phyloP scores from a whole-genome alignment of 2,888 invertebrate genomes.

The Danaus chrysippus region DNA sequence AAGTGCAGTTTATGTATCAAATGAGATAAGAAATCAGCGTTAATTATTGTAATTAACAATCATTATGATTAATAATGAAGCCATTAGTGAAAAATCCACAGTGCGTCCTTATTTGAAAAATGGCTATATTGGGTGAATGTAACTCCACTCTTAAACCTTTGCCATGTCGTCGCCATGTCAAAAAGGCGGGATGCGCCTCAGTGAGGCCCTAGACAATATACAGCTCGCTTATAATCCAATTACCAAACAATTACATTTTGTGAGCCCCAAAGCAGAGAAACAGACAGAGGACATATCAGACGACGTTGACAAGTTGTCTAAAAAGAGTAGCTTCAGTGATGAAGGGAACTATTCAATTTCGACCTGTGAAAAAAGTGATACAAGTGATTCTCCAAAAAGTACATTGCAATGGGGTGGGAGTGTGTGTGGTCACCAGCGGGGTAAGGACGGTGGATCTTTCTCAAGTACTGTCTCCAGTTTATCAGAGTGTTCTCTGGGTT shows the following conservation, averaged over 20 bases:
- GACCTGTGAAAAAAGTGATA: constrained; percentile 74
- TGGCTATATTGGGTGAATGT: constrained; percentile 49
- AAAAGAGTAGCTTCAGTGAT: constrained; percentile 76
- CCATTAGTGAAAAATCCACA: constrained; percentile 19
- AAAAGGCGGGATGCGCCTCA: constrained; percentile 80
- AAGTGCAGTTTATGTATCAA: constrained; percentile 28
- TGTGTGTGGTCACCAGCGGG: constrained; percentile 73
- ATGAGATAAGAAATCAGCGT: constrained; percentile 24
- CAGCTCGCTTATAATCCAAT: constrained; percentile 86
- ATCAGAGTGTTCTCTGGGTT: constrained; percentile 84
- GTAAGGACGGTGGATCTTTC: constrained; percentile 81
- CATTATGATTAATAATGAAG: constrained; percentile 25
- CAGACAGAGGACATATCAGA: constrained; percentile 51
- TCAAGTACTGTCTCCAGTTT: constrained; percentile 85
- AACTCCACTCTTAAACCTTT: constrained; percentile 41
- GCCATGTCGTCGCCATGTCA: constrained; percentile 68
- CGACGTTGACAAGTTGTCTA: constrained; percentile 68
- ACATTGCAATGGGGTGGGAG: constrained; percentile 72
- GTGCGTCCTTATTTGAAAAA: constrained; percentile 36
- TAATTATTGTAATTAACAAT: constrained; percentile 23
- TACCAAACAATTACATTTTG: constrained; percentile 84
- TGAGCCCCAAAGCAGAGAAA: constrained; percentile 69
- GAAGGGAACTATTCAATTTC: constrained; percentile 74
- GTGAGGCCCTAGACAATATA: constrained; percentile 85
- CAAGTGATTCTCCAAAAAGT: constrained; percentile 74